phyloP scores from a whole-genome alignment of 30 jellyfish, hydroid and myxozoan genomes.

The Turritopsis rubra region DNA sequence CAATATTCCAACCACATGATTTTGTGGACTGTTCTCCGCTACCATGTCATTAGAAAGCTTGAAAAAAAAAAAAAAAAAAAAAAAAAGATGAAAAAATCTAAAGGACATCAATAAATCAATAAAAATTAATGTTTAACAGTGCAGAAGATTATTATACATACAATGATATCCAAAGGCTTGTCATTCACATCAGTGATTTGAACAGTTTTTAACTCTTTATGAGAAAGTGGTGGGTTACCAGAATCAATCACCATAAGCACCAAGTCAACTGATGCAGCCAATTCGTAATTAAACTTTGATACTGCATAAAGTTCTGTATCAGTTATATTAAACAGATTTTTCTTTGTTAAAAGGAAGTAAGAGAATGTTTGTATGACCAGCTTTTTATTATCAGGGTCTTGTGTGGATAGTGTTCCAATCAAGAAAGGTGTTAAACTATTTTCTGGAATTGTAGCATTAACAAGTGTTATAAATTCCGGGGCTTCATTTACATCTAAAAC shows the following conservation, averaged over 20 bases:
- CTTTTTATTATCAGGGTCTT: conserved; percentile 62
- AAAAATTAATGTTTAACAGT: too few species aligned
- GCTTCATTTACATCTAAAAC: conserved; percentile 77
- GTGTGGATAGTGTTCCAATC: conserved; percentile 59
- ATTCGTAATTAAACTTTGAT: conserved; percentile 47
- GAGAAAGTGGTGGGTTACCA: conserved; percentile 49
- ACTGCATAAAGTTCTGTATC: conserved; percentile 14
- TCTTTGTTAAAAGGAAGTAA: conserved; percentile 43
- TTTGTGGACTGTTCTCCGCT: conserved; percentile 63
- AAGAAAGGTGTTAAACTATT: conserved; percentile 23
- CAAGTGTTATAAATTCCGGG: conserved; percentile 42
- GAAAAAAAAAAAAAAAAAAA: not conserved
- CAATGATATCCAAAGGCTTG: conserved; percentile 49
- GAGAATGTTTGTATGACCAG: conserved; percentile 35
- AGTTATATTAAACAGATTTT: not conserved
- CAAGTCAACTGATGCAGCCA: conserved; percentile 29
- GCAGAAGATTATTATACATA: not conserved
- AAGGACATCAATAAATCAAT: not conserved
- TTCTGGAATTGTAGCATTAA: conserved; percentile 43
- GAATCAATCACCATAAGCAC: conserved; percentile 52
- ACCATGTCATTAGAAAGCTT: conserved; percentile 54
- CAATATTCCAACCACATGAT: conserved; percentile 52
- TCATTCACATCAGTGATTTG: conserved; percentile 50
- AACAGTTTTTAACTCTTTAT: conserved; percentile 26
- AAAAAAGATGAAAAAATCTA: not conserved